Base-by-base conservation (phyloP, 2,113 vertebrate genomes). In the Protomyctophum bolini region DNA sequence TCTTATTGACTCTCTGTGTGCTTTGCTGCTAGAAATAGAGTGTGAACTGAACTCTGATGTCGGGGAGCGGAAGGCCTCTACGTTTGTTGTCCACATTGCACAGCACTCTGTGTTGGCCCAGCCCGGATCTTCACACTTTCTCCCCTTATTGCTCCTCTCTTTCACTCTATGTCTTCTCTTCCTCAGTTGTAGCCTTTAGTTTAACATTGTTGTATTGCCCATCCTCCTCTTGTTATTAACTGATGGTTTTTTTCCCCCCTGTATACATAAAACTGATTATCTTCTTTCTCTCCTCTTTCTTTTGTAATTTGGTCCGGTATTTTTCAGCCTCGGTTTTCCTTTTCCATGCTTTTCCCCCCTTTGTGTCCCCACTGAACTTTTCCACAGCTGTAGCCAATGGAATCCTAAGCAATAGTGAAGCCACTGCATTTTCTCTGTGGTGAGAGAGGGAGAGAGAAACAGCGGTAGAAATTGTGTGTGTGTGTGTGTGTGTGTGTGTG, bases 331-430 rank as follows among this genome's bases (percentile, higher is more conserved):
- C n/a, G 10, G 6, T 48, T 15, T 4, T 33, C 11, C 68, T 83
- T 80, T 66, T 46, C 52, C 58, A 15, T 68, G 63, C 55, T 64
- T 73, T 75, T 65, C 56, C 63, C 41, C 59, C 45, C 59, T 62
- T 47, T 41, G 51, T 52, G 47, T 87, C 83, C 70, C 57, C 55
- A 48, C 79, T 84, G 82, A 85, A 81, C 76, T 64, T 86, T 90
- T 85, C 87, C 86, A 86, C 87, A 86, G 80, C 73, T 87, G 83
- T 84, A 75, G 81, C 86, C 88, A 84, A 79, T 81, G 77, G 84
- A 87, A 87, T 87, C 84, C 56, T 63, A 77, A 84, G 75, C 74
- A 73, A 67, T 58, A 76, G 65, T 75, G 76, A 74, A 73, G 80
- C 79, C 68, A 74, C 79, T 80, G 82, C 73, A 76, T 77, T 62